These are phyloP conservation scores for human (Homo sapiens) DNA, from an alignment of 2,113 vertebrate species.

Conservation along the genomic window DNA sequence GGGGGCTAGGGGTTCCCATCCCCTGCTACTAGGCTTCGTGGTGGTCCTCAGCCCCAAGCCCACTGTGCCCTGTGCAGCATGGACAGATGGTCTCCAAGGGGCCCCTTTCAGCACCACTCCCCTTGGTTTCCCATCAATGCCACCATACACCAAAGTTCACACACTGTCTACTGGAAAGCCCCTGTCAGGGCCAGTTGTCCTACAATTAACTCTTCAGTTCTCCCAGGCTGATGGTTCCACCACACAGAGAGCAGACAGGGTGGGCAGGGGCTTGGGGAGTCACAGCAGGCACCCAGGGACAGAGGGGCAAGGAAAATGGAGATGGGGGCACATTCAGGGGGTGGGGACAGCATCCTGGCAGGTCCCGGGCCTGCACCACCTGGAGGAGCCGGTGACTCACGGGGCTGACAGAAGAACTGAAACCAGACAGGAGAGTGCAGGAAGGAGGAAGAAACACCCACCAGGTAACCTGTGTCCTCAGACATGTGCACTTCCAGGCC, in stretches of 20 bases:
- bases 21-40: not conserved
- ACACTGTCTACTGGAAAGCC: not conserved
- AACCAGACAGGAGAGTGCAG: not conserved
- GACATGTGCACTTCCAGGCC: not conserved
- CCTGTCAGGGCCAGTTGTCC: not conserved
- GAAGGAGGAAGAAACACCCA: not conserved
- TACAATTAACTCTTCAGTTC: not conserved
- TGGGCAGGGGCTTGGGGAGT: not conserved
- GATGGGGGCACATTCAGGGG: rapidly evolving
- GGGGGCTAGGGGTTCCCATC: not conserved
- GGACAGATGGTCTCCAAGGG: not conserved
- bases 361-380: not conserved
- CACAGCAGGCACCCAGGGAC: not conserved
- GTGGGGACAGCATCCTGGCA: not conserved
- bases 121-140: not conserved
- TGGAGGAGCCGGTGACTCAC: not conserved
- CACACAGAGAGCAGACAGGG: not conserved
- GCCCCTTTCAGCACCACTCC: not conserved
- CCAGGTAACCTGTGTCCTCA: not conserved
- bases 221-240: not conserved
- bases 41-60: not conserved
- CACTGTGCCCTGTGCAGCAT: no score
- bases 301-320: not conserved
- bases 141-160: not conserved
- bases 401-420: not conserved